Conservation (phyloP, 2,797 vertebrate species). For the Pangasius mekongensis region DNA sequence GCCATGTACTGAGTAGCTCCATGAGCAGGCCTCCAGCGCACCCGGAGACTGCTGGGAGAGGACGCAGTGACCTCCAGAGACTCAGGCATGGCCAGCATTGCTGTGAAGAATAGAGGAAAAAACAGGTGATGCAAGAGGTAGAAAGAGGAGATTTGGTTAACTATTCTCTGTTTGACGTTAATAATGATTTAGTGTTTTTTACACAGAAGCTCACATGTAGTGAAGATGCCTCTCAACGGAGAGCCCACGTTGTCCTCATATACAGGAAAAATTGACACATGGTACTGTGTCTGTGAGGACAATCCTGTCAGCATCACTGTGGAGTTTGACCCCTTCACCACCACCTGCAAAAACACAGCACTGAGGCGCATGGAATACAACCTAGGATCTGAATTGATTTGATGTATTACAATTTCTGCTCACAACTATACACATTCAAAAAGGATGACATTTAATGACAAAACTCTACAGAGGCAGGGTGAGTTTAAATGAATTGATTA, state of each 20-base stretch:
- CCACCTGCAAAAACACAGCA: slow-evolving; percentile 73
- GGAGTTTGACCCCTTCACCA: slow-evolving; percentile 78
- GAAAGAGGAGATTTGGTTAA: background rate
- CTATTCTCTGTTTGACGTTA: slow-evolving; percentile 10
- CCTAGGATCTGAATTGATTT: background rate
- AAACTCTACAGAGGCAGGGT: background rate
- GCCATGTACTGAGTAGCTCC: slow-evolving; percentile 90
- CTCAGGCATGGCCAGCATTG: slow-evolving; percentile 79
- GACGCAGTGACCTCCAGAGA: slow-evolving; percentile 79
- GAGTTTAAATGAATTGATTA: background rate
- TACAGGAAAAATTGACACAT: slow-evolving; percentile 86
- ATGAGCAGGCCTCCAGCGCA: slow-evolving; percentile 81
- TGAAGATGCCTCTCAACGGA: slow-evolving; percentile 82
- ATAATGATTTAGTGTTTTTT: background rate
- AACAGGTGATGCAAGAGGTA: background rate
- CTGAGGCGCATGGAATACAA: background rate
- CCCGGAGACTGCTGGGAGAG: slow-evolving; percentile 79
- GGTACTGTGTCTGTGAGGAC: slow-evolving; percentile 85
- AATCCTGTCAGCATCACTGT: slow-evolving; percentile 78
- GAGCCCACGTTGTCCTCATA: slow-evolving; percentile 75
- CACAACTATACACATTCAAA: background rate
- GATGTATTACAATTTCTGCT: background rate
- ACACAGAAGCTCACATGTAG: slow-evolving; percentile 79
- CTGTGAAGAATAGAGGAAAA: slow-evolving; percentile 64
- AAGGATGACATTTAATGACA: background rate